Conservation (phyloP, 2,113 vertebrate species). For the Hassar affinis region DNA sequence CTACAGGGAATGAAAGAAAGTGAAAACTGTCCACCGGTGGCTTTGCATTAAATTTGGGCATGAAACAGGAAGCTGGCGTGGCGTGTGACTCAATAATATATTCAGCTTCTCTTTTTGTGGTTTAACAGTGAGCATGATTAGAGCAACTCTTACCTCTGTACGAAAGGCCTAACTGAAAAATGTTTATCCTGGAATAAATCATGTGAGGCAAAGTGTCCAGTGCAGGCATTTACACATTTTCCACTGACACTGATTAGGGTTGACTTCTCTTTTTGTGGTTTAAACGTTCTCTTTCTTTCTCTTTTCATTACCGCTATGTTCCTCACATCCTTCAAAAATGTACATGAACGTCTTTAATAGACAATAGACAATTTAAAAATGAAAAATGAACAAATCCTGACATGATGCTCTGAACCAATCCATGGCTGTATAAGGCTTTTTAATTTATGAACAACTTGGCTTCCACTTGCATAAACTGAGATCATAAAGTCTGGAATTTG, state of each 20-base stretch:
- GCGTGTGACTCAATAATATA: neutral
- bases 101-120: neutral
- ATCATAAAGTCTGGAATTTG: neutral
- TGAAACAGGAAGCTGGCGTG: neutral
- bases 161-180: neutral
- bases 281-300: neutral
- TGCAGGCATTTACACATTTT: neutral
- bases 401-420: neutral
- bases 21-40: neutral
- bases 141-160: neutral
- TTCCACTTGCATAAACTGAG: neutral
- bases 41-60: neutral
- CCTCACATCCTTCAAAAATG: neutral
- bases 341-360: too few relatives aligned
- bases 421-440: neutral
- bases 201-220: neutral
- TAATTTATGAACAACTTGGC: neutral
- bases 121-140: neutral
- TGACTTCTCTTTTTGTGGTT: neutral
- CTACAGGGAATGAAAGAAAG: neutral
- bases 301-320: neutral
- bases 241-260: neutral
- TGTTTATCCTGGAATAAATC: neutral
- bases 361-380: neutral
- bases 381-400: too few relatives aligned